Conservation (phyloP, 2,113 vertebrate genomes). For the Tricholaema leucomelas region DNA sequence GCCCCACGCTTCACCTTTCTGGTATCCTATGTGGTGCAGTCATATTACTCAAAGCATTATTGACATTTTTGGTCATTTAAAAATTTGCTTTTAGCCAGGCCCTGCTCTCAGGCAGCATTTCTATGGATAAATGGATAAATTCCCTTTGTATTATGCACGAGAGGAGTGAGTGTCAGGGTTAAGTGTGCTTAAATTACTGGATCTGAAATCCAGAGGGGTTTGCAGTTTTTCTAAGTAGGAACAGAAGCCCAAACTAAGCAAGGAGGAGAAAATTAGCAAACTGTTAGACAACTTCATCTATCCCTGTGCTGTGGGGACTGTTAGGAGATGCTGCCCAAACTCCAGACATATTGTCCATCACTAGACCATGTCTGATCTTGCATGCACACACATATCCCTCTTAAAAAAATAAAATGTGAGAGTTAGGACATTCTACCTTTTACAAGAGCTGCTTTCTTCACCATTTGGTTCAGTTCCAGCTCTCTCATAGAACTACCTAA, state of each 20-base stretch:
- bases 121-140: neutral
- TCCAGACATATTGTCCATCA: neutral
- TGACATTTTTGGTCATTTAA: neutral
- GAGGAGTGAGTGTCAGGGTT: neutral
- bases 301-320: neutral
- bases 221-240: neutral
- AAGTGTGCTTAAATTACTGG: neutral
- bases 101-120: neutral
- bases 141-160: neutral
- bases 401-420: neutral
- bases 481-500: neutral
- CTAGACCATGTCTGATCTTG: neutral
- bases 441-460: neutral
- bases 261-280: neutral
- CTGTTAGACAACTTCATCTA: neutral
- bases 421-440: neutral
- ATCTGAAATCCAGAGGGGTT: neutral
- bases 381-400: neutral
- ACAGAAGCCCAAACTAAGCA: neutral
- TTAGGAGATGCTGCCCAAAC: neutral
- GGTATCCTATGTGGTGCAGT: neutral
- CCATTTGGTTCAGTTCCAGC: neutral
- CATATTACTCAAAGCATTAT: neutral
- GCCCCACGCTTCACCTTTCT: neutral
- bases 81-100: neutral